Percentiles rank a stretch among this genome's conserved stretches.
Evolutionary conservation across 2,888 invertebrate genomes (phyloP).

Genomic region (Xanthia togata): DNA sequence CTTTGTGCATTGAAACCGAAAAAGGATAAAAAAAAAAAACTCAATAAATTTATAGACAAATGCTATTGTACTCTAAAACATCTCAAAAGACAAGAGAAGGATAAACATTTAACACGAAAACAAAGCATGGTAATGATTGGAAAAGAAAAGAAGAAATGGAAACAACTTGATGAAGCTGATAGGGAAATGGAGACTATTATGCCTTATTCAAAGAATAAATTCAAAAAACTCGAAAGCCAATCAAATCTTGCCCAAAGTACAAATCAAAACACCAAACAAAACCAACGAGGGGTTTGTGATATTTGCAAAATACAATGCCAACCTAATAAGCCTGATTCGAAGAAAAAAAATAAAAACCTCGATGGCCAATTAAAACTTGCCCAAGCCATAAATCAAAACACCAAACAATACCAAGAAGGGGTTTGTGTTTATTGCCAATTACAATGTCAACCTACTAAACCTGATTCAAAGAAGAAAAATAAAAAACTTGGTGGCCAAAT

Average conservation of each 20-base stretch:
- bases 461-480: neutral
- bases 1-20: neutral
- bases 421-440: no score
- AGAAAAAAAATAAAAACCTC: neutral
- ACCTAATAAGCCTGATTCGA: no score
- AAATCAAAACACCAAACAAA: neutral
- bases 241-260: neutral
- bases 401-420: neutral
- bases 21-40: neutral
- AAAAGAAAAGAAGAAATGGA: neutral
- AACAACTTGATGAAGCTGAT: neutral
- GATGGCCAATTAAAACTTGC: neutral
- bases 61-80: constrained; percentile 18
- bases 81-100: neutral
- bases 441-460: neutral
- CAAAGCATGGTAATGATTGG: constrained; percentile 17
- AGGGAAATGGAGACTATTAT: constrained; percentile 46
- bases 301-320: neutral
- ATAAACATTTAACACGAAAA: constrained; percentile 26
- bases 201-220: constrained; percentile 57
- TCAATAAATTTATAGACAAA: constrained; percentile 20
- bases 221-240: constrained; percentile 31
- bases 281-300: neutral
- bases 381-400: neutral
- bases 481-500: neutral